These are phyloP conservation scores for Zapornia atra DNA, from an alignment of 2,113 vertebrate genomes.

Conservation along the genomic window DNA sequence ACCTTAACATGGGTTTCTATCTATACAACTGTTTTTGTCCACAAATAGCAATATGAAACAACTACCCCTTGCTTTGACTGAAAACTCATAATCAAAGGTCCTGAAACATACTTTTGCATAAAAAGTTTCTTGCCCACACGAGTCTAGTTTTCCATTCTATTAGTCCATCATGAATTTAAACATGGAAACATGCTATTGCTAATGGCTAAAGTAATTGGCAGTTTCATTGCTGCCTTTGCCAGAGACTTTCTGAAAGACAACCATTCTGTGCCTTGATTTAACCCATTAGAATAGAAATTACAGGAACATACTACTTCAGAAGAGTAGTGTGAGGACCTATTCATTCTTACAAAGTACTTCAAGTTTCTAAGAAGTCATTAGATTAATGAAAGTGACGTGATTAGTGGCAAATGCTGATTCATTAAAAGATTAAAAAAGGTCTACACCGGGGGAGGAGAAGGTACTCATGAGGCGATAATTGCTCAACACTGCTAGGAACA, in stretches of 20 bases:
- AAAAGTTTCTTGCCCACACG: not conserved
- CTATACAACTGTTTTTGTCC: not conserved
- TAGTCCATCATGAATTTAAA: not conserved
- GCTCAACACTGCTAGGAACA: not conserved
- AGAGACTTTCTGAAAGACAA: not conserved
- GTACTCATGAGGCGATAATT: not conserved
- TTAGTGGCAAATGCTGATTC: not conserved
- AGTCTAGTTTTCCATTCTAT: not conserved
- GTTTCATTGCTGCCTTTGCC: not conserved
- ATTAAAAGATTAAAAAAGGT: not conserved
- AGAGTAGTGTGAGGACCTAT: not conserved
- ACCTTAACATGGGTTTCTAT: not conserved
- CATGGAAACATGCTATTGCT: not conserved
- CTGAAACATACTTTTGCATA: not conserved
- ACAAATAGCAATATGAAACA: slow-evolving; percentile 16
- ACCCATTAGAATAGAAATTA: not conserved
- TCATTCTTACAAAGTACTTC: not conserved
- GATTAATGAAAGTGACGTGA: not conserved
- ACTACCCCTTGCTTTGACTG: not conserved
- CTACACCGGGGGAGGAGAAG: not conserved
- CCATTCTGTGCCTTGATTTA: not conserved
- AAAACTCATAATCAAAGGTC: not conserved
- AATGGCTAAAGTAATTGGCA: not conserved
- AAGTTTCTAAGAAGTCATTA: not conserved
- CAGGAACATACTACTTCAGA: not conserved